Evolutionary conservation across 2,797 vertebrate genomes (phyloP).

Genomic region (Rhyacichthys aspro): DNA sequence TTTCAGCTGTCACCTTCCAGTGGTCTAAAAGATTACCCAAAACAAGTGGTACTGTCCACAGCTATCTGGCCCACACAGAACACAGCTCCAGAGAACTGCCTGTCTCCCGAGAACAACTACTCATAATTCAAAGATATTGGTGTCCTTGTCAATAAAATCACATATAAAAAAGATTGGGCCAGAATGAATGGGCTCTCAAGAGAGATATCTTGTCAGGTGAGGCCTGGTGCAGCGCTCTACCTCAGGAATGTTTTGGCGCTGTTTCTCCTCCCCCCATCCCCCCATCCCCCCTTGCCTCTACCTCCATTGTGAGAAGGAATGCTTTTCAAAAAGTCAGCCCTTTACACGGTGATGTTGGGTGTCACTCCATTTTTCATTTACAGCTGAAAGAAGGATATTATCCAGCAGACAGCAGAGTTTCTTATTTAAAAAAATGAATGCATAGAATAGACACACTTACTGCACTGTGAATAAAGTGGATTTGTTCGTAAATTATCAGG

Average conservation of each 20-base stretch:
- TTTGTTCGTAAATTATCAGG: conserved; percentile 8
- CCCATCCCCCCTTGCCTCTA: conserved; percentile 7
- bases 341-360: conserved; percentile 66
- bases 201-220: conserved; percentile 72
- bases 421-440: conserved; percentile 3
- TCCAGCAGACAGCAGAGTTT: conserved; percentile 8
- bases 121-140: conserved; percentile 72
- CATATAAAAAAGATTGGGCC: conserved; percentile 65
- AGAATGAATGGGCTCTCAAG: conserved; percentile 61
- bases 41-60: conserved; percentile 63
- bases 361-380: conserved; percentile 61
- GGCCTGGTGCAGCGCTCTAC: conserved; percentile 43
- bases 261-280: conserved; percentile 23
- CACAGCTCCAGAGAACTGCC: conserved; percentile 47
- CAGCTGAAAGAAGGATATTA: conserved; percentile 12
- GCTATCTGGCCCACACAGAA: conserved; percentile 58
- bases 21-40: conserved; percentile 61
- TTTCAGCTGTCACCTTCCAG: conserved; percentile 69
- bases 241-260: conserved; percentile 65
- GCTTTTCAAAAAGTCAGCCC: conserved; percentile 68
- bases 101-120: conserved; percentile 57
- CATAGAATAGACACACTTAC: neutral
- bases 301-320: conserved; percentile 74
- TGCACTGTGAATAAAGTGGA: conserved; percentile 6
- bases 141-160: conserved; percentile 71